A percentile compares a stretch with the other conserved stretches of the same genome.
phyloP scores from a whole-genome alignment of 2,888 invertebrate species.

The Cheilosia vernalis region DNA sequence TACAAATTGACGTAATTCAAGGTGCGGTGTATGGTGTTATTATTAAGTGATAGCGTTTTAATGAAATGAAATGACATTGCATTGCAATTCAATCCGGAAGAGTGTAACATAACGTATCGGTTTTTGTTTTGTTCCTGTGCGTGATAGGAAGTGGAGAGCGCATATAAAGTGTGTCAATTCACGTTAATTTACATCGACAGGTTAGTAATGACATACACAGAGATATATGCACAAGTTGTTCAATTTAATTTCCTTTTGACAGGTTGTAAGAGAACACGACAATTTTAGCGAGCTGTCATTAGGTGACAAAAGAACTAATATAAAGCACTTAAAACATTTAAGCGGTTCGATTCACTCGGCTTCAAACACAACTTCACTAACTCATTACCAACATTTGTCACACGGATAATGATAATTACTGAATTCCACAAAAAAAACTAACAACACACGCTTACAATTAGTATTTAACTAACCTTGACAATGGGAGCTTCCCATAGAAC shows the following conservation, averaged over 20 bases:
- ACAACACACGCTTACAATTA: too few relatives aligned
- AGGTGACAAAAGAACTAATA: too few relatives aligned
- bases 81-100: slow-evolving; percentile 44
- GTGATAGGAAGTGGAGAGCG: slow-evolving; percentile 2
- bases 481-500: too few relatives aligned
- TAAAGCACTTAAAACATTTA: too few relatives aligned
- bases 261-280: too few relatives aligned
- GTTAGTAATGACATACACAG: neutral
- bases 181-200: neutral
- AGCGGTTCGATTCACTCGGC: too few relatives aligned
- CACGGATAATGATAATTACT: too few relatives aligned
- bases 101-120: neutral
- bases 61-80: slow-evolving; percentile 35
- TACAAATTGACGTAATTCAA: slow-evolving; percentile 55
- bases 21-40: slow-evolving; percentile 41
- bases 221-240: neutral
- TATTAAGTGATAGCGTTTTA: slow-evolving; percentile 37
- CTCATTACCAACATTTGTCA: too few relatives aligned
- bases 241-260: neutral
- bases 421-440: too few relatives aligned
- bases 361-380: too few relatives aligned
- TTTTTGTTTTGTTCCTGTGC: neutral
- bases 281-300: too few relatives aligned
- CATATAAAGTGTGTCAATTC: slow-evolving; percentile 24
- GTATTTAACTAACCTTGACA: too few relatives aligned